Evolutionary conservation across 2,113 vertebrate species (phyloP).

Genomic region (Hemichromis elongatus): DNA sequence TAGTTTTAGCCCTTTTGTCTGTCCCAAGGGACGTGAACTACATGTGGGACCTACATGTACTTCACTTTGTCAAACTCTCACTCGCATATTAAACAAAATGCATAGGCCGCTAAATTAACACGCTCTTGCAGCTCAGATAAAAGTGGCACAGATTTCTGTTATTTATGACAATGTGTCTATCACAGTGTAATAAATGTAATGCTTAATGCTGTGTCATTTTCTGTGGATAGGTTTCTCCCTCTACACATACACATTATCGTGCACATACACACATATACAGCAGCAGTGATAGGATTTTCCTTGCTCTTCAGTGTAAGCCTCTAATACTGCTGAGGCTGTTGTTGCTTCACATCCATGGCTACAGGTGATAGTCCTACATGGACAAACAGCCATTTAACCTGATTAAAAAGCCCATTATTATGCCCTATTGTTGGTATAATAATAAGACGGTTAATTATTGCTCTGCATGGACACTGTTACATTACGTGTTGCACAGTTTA

Average conservation of each 20-base stretch:
- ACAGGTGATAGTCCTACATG: neutral
- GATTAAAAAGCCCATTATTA: neutral
- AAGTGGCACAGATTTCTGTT: neutral
- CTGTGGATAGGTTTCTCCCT: neutral
- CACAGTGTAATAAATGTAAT: too few species aligned
- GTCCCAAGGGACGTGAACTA: neutral
- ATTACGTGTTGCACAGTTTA: neutral
- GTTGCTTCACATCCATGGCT: neutral
- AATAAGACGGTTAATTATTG: neutral
- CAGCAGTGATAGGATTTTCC: neutral
- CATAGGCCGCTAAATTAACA: neutral
- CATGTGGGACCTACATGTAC: neutral
- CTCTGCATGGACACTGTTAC: neutral
- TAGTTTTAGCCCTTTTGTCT: neutral
- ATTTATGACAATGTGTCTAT: too few species aligned
- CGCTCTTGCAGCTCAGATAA: neutral
- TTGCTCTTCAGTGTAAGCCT: neutral
- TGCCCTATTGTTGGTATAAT: neutral
- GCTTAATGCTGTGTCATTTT: neutral
- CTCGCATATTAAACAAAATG: neutral
- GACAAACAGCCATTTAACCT: neutral
- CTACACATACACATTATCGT: neutral
- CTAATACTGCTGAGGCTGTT: neutral
- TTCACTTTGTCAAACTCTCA: neutral
- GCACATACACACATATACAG: neutral